Percentiles rank a stretch among this genome's conserved stretches.
Evolutionary conservation across 2,888 invertebrate species (phyloP).

Genomic region (Lepidocyrtoides sp.): DNA sequence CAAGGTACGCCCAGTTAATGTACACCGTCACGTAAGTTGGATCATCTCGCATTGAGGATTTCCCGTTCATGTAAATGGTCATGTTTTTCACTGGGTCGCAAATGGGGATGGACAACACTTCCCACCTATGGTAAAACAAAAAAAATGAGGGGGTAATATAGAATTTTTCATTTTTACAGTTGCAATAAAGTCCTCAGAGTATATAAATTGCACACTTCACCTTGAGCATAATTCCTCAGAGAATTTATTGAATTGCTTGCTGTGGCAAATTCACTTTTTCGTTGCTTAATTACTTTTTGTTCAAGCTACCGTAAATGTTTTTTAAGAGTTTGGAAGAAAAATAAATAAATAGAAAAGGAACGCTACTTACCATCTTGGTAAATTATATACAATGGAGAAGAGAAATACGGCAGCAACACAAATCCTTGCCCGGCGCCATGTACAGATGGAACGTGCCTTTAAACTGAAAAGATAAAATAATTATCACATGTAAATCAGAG

Average conservation of each 20-base stretch:
- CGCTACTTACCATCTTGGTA: slow-evolving; percentile 88
- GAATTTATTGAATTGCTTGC: too few relatives aligned
- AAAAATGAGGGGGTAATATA: too few relatives aligned
- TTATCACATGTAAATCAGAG: too few relatives aligned
- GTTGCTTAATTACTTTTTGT: too few relatives aligned
- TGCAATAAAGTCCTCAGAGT: too few relatives aligned
- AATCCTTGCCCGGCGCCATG: slow-evolving; percentile 94
- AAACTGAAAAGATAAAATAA: slow-evolving; percentile 89
- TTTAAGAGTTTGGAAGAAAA: too few relatives aligned
- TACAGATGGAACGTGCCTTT: slow-evolving; percentile 95
- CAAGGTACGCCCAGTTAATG: slow-evolving; percentile 97
- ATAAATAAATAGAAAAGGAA: background rate
- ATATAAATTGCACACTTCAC: too few relatives aligned
- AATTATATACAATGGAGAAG: slow-evolving; percentile 94
- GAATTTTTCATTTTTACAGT: too few relatives aligned
- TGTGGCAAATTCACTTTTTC: too few relatives aligned
- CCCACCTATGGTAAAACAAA: slow-evolving; percentile 78
- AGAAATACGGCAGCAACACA: slow-evolving; percentile 94
- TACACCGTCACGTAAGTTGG: slow-evolving; percentile 94
- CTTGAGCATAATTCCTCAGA: background rate
- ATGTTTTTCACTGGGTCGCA: slow-evolving; percentile 82
- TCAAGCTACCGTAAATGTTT: too few relatives aligned
- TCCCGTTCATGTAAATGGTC: slow-evolving; percentile 86
- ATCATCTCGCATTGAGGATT: slow-evolving; percentile 91
- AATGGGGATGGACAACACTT: slow-evolving; percentile 77